Conservation (phyloP, 2,113 vertebrate genomes). For the Pogonocichla stellata region DNA sequence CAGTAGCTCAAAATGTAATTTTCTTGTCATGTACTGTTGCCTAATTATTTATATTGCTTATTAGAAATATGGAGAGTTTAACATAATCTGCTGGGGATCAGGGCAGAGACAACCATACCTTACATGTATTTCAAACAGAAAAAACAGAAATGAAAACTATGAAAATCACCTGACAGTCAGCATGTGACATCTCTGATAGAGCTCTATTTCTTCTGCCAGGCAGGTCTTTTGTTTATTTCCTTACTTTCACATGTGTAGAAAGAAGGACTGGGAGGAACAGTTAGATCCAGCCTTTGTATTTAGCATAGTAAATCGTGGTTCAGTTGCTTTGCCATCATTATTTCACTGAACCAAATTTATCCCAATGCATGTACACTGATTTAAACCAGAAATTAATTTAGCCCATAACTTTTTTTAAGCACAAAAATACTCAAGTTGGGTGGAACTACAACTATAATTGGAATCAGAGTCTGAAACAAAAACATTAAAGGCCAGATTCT, state of each 20-base stretch:
- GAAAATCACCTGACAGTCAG: not conserved
- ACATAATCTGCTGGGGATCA: slow-evolving; percentile 7
- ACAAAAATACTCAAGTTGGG: not conserved
- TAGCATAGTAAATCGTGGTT: not conserved
- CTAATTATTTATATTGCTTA: slow-evolving; percentile 59
- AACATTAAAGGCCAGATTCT: not conserved
- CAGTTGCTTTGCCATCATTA: not conserved
- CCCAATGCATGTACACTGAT: not conserved
- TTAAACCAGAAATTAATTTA: slow-evolving; percentile 22
- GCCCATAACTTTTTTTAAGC: not conserved
- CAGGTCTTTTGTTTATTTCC: not conserved
- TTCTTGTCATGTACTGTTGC: slow-evolving; percentile 53
- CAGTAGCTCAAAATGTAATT: slow-evolving; percentile 49
- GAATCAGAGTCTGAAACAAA: slow-evolving; percentile 27
- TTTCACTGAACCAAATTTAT: not conserved
- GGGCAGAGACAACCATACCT: not conserved
- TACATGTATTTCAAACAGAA: not conserved
- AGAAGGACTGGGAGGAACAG: not conserved
- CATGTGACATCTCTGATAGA: not conserved
- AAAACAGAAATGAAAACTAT: not conserved
- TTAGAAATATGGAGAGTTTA: slow-evolving; percentile 44
- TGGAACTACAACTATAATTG: slow-evolving; percentile 20
- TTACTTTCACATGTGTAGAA: not conserved
- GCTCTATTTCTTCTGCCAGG: not conserved
- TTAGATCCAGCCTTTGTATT: not conserved